Evolutionary conservation across 2,113 vertebrate species (phyloP).

Genomic region (Aldabrachelys gigantea): DNA sequence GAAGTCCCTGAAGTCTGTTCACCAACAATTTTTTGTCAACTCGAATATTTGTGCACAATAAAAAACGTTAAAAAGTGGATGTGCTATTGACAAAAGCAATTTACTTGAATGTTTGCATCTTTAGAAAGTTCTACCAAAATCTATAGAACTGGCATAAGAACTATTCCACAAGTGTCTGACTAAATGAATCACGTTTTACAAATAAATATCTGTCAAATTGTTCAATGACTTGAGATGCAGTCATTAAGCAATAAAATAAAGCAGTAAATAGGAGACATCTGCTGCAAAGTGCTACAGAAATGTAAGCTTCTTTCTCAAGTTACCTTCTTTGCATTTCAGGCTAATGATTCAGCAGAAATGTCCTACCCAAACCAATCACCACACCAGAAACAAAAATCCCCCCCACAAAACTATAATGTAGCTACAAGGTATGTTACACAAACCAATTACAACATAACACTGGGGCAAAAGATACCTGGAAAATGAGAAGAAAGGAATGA

Average conservation of each 20-base stretch:
- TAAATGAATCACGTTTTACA: constrained; percentile 86
- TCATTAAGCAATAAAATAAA: constrained; percentile 88
- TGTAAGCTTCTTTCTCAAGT: constrained; percentile 83
- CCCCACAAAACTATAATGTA: neutral
- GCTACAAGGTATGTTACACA: neutral
- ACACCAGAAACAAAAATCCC: constrained; percentile 15
- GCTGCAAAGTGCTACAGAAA: constrained; percentile 84
- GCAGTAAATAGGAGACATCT: constrained; percentile 87
- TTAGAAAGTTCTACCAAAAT: constrained; percentile 76
- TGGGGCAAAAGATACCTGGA: neutral
- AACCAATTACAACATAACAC: neutral
- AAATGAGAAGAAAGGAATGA: neutral
- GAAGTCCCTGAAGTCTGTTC: constrained; percentile 81
- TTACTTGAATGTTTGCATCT: constrained; percentile 82
- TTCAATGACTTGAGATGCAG: constrained; percentile 84
- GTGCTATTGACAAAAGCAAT: constrained; percentile 79
- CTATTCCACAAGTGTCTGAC: constrained; percentile 79
- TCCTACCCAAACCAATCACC: constrained; percentile 56
- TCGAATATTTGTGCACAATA: constrained; percentile 78
- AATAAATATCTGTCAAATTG: constrained; percentile 88
- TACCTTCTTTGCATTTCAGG: constrained; percentile 82
- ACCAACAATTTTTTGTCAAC: constrained; percentile 79
- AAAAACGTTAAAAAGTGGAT: constrained; percentile 79
- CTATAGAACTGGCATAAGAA: constrained; percentile 79
- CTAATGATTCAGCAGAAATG: constrained; percentile 79